A percentile compares a stretch with the other conserved stretches of the same genome.
phyloP scores from a whole-genome alignment of 92 coral and sea anemone species.

The Pocillopora grandis region DNA sequence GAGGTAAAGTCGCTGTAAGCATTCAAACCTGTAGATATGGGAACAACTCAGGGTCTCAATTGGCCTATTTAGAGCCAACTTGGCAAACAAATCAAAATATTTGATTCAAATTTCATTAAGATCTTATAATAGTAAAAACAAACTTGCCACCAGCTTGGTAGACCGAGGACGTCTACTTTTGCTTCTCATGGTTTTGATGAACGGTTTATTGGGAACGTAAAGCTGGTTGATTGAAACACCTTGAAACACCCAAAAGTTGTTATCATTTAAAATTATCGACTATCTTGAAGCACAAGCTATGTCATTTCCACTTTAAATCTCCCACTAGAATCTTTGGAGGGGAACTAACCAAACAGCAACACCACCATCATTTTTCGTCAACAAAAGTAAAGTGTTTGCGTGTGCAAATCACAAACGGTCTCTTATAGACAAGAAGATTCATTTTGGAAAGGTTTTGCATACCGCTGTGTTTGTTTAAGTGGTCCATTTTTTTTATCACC shows the following conservation, averaged over 20 bases:
- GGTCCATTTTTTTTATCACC: not conserved
- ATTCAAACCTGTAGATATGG: not conserved
- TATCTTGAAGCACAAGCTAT: not conserved
- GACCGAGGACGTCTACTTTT: not conserved
- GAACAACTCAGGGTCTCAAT: not conserved
- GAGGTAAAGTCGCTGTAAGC: not conserved
- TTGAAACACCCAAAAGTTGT: not conserved
- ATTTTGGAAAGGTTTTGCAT: not conserved
- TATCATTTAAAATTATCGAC: not conserved
- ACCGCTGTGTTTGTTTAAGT: conserved; percentile 45
- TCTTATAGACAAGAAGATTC: conserved; percentile 16
- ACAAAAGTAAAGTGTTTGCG: not conserved
- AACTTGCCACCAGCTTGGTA: conserved; percentile 31
- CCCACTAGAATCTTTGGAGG: not conserved
- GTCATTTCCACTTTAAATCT: not conserved
- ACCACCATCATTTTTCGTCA: conserved; percentile 8
- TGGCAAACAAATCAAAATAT: not conserved
- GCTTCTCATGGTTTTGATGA: not conserved
- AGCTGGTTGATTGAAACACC: not conserved
- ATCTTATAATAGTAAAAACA: not conserved
- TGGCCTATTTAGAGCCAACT: not conserved
- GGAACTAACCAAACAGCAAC: not conserved
- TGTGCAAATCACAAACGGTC: conserved; percentile 27
- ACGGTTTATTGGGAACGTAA: not conserved
- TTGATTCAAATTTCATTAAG: not conserved